Base-by-base conservation (phyloP, 1,140 invertebrate genomes). In the Mylabris phalerata region DNA sequence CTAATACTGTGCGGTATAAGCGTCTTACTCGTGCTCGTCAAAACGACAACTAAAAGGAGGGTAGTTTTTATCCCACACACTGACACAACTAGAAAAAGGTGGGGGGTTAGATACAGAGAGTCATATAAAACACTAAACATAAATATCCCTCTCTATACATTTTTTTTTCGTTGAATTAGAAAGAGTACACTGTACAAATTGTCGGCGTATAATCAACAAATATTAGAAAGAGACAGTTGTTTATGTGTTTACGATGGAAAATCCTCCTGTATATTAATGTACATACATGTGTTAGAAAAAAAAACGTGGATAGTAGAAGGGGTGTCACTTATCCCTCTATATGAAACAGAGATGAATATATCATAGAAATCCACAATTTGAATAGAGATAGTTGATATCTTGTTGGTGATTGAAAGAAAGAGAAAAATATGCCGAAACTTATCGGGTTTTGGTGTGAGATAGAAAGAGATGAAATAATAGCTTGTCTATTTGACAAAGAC, bases 11-110 rank as follows among this genome's bases (percentile, higher is more conserved):
- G 32, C 7, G 32, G 32, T 32, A 7, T 32, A 32, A 7, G 4
- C 4, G 32, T 32, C 4, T 32, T 32, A 32, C 32, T 32, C 32
- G 4, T 32, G 4, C 7, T 32, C 32, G 32, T 32, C 32, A 32
- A 32, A 40, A 27, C 10, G 13, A 39, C 61, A 50, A 55, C 59
- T 66, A 61, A 67, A 71, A 73, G 71, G 71, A 72, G 72, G 73
- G 71, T 68, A 74, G 69, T 74, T 74, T 74, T 74, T 74, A 73
- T 67, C 56, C 61, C 55, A 61, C 61, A 67, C 68, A 68, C 19
- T 19, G 66, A 68, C 67, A 68, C 67, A 65, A 63, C 61, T 55
- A 61, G 51, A 63, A 67, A 62, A 67, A 58, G 32, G 32, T 32
- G 32, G 32, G 32, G 32, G 32, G 19, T 19, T 19, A 19, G 19